Base-by-base conservation (phyloP, 2,888 invertebrate species). In the Stenoptilia bipunctidactyla region DNA sequence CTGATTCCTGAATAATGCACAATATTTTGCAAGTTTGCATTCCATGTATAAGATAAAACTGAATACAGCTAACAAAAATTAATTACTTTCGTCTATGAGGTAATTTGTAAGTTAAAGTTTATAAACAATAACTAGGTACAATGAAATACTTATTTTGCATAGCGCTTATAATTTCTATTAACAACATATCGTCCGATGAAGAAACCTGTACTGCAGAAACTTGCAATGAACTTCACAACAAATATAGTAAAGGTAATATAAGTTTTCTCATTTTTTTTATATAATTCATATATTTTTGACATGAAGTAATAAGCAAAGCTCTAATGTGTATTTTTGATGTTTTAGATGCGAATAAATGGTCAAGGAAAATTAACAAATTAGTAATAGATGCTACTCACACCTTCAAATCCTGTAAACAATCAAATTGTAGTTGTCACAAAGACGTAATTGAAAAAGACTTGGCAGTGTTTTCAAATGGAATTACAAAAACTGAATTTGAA, bases 361-460 rank as follows among this genome's bases (percentile, higher is more conserved):
- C 71, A 40, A 46, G 52, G n/a, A 64, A 70, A 45, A 58, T 84
- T n/a, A n/a, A n/a, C 41, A 58, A 67, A 34, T 55, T 75, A 36
- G 86, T 91, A 42, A 57, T 80, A 38, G 52, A 67, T 12, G 88
- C 90, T 1, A 46, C 80, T 38, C 57, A 67, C 13, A 56, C 70
- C 5, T 89, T 89, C 56, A 53, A 60, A 41, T 85, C 88, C 8
- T 92, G 91, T 61, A 67, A 83, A 38, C 61, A 54, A 15, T 62
- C 51, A 36, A 88, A 88, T 48, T 92, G 92, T 61, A 84, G 77
- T 38, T 93, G 93, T 57, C 87, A 89, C 58, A 65, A 67, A 40
- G 62, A 82, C 51, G 87, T 91, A 4, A 89, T 96, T 40, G 66
- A 85, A 9, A 70, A 85, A 15, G 94, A 96, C 66, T 79, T 97